Conservation (phyloP, 2,113 vertebrate genomes). For the Stomatorhinus ivindoensis region DNA sequence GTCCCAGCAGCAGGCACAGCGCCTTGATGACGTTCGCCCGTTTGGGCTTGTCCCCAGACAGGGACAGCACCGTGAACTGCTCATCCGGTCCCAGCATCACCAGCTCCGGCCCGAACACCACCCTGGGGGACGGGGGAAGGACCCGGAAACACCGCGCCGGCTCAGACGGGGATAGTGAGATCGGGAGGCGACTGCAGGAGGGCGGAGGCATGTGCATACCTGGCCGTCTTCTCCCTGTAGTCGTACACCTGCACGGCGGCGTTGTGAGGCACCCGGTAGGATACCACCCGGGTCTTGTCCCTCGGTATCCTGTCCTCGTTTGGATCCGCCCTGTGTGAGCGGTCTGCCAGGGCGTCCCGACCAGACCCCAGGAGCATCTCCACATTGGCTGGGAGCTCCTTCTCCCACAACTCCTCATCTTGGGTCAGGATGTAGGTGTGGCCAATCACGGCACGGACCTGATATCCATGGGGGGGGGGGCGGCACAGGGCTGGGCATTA, state of each 20-base stretch:
- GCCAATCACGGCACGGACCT: slow-evolving; percentile 80
- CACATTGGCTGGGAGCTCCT: slow-evolving; percentile 69
- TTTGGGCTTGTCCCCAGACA: slow-evolving; percentile 78
- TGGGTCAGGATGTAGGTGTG: slow-evolving; percentile 83
- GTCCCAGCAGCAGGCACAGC: slow-evolving; percentile 77
- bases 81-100: slow-evolving; percentile 81
- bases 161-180: neutral
- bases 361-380: slow-evolving; percentile 60
- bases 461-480: neutral
- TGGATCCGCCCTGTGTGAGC: slow-evolving; percentile 20
- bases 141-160: neutral
- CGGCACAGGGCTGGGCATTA: neutral
- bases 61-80: slow-evolving; percentile 79
- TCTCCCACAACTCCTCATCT: slow-evolving; percentile 81
- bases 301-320: neutral
- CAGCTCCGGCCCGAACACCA: slow-evolving; percentile 81
- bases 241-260: slow-evolving; percentile 81
- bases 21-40: slow-evolving; percentile 70
- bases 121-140: slow-evolving; percentile 47
- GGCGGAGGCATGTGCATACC: slow-evolving; percentile 45
- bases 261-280: slow-evolving; percentile 78
- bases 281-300: slow-evolving; percentile 68
- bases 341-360: slow-evolving; percentile 60
- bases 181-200: too few species aligned
- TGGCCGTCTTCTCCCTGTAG: slow-evolving; percentile 76